Evolutionary conservation across 1,140 invertebrate species (phyloP), one percentile per base, ranked within the genome.

Genomic region (Drosophila repleta): DNA sequence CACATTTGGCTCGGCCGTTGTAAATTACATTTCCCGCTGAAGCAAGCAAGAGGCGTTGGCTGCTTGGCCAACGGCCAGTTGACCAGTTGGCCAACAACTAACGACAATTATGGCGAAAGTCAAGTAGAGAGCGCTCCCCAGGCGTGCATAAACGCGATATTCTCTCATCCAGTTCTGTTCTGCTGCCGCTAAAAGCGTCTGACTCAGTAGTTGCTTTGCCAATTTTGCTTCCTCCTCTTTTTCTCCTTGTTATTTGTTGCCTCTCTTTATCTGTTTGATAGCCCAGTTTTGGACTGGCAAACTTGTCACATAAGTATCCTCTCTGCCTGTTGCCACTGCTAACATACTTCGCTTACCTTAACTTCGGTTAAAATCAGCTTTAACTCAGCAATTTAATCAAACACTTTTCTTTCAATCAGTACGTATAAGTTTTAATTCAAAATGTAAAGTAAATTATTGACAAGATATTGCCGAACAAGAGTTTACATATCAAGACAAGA

Each of bases 221-320:
- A 46, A 21, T 52, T 52, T 8, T 66, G 56, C 20, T 64, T 29
- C 45, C 49, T 5, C 17, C 39, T 39, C 29, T 26, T 26, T 6
- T 4, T 5, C 24, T 26, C 24, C 6, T 8, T 6, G 29, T 29
- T 29, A 29, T 29, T 29, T 45, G 26, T 52, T 58, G 62, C 18
- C 62, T 43, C 46, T 49, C 58, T 37, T 35, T 24, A 32, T 35
- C 32, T 35, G 48, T 41, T 52, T 77, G 68, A 32, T 76, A 85
- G 81, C 77, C 81, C 57, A 80, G 81, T 80, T 80, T 70, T 56
- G 45, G 68, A 55, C 79, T 51, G 29, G 61, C 45, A 64, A 68
- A 83, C 74, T 74, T 75, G 70, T 75, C 48, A 62, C 70, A 75
- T 56, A 52, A 72, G 39, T 58, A 52, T 49, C 21, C 15, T 39